Conservation (phyloP, 2,113 vertebrate genomes). For the Oxyura jamaicensis region DNA sequence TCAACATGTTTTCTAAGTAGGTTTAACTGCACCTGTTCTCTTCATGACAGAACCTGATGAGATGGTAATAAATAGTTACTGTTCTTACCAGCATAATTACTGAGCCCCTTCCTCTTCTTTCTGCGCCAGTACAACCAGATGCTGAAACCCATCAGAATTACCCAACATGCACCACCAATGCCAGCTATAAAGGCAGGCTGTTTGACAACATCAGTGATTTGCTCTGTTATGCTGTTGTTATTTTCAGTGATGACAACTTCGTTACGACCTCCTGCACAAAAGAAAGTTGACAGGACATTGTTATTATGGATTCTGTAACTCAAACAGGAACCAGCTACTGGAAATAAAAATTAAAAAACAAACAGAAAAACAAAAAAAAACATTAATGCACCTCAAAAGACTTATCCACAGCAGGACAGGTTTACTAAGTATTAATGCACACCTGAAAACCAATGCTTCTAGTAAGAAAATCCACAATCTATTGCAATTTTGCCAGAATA, state of each 20-base stretch:
- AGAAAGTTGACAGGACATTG: not conserved
- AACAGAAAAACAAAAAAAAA: not conserved
- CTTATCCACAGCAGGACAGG: not conserved
- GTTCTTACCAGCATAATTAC: slow-evolving; percentile 96
- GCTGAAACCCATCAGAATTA: slow-evolving; percentile 99
- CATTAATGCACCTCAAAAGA: not conserved
- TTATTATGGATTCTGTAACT: not conserved
- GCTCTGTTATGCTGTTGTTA: slow-evolving; percentile 99
- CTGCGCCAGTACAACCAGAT: slow-evolving; percentile 99
- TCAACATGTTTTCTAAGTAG: not conserved
- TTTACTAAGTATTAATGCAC: not conserved
- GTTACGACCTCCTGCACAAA: slow-evolving; percentile 76
- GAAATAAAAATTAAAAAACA: not conserved
- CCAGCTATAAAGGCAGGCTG: slow-evolving; percentile 98
- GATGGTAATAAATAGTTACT: slow-evolving; percentile 7
- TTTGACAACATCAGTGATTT: slow-evolving; percentile 99
- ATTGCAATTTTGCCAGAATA: not conserved
- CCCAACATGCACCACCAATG: slow-evolving; percentile 98
- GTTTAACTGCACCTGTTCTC: not conserved
- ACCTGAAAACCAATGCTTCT: not conserved
- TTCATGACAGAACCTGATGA: not conserved
- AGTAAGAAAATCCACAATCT: not conserved
- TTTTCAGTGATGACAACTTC: slow-evolving; percentile 96
- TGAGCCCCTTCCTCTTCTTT: slow-evolving; percentile 99
- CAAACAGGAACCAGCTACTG: not conserved